Base-by-base conservation (phyloP, 2,888 invertebrate genomes). In the Abscondita cerata region DNA sequence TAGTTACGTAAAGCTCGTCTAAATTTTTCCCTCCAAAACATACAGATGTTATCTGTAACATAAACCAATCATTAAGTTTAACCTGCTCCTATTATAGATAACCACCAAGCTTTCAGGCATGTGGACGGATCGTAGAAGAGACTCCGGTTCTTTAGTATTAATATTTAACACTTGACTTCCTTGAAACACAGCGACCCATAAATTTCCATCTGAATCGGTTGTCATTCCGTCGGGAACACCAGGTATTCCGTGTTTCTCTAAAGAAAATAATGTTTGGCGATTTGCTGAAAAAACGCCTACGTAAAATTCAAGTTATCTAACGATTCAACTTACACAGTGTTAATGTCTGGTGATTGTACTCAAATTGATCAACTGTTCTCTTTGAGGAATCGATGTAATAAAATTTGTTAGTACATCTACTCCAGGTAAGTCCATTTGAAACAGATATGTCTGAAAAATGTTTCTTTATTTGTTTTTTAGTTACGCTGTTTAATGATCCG, bases 151-250 rank as follows among this genome's bases (percentile, higher is more conserved):
- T 1, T 72, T 72, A 0, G 87, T 86, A 73, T 87, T 84, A 19
- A 88, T 80, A 74, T 86, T 75, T n/a, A 78, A 68, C 44, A 89
- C 82, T 73, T 86, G 84, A n/a, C 85, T 83, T 1, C 87, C 91
- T 65, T 86, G 85, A 74, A 88, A 92, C 74, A 88, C 87, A 52
- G 91, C 91, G 34, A 93, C 84, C 89, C 92, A 93, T 6, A 93
- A 81, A 75, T 89, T 89, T 6, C 89, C 92, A 65, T 91, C 87
- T 0, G 85, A 83, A 79, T 93, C 93, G 56, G 91, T 89, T 65
- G 90, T 89, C 89, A 92, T 89, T 15, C 90, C 90, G 78, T 90
- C 90, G 55, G 86, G 87, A 70, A 87, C 82, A 33, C 85, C 81
- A 1, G 75, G 70, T 55, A 81, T 74, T 13, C 73, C 73, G 57